Percentiles rank a stretch among this genome's conserved stretches.
Evolutionary conservation across 2,797 vertebrate genomes (phyloP).

Genomic region (Brachymystax lenok): DNA sequence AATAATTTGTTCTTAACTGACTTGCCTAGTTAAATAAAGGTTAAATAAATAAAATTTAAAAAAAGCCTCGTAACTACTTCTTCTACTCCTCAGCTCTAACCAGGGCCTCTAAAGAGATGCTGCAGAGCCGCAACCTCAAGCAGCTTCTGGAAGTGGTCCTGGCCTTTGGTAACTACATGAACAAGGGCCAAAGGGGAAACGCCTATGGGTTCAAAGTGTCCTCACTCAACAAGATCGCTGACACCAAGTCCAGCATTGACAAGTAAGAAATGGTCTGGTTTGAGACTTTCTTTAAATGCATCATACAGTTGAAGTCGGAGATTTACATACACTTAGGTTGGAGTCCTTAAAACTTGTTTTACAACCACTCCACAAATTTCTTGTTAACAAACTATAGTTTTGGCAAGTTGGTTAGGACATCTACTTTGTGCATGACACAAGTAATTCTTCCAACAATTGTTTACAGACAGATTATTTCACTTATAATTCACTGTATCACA

Average conservation of each 20-base stretch:
- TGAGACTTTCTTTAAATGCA: too few species aligned
- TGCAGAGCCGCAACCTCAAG: slow-evolving; percentile 88
- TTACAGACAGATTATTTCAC: too few species aligned
- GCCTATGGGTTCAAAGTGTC: slow-evolving; percentile 97
- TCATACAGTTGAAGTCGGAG: too few species aligned
- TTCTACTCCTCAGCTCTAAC: slow-evolving; percentile 79
- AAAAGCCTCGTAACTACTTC: not conserved
- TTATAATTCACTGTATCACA: too few species aligned
- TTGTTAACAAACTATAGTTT: too few species aligned
- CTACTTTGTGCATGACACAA: too few species aligned
- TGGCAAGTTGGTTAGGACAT: too few species aligned
- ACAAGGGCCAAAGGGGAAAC: slow-evolving; percentile 97
- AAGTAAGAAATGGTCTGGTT: slow-evolving; percentile 82
- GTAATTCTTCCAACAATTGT: too few species aligned
- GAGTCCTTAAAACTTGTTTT: too few species aligned
- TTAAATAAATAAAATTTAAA: too few species aligned
- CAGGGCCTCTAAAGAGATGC: slow-evolving; percentile 87
- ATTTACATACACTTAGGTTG: too few species aligned
- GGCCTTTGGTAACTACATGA: slow-evolving; percentile 99
- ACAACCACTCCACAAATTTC: too few species aligned
- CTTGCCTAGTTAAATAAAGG: not conserved
- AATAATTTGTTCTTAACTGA: not conserved
- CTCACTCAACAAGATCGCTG: slow-evolving; percentile 97
- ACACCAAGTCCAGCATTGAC: slow-evolving; percentile 99
- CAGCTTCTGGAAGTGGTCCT: slow-evolving; percentile 96